Base-by-base conservation (phyloP, 2,113 vertebrate species). In the Struthidea cinerea region DNA sequence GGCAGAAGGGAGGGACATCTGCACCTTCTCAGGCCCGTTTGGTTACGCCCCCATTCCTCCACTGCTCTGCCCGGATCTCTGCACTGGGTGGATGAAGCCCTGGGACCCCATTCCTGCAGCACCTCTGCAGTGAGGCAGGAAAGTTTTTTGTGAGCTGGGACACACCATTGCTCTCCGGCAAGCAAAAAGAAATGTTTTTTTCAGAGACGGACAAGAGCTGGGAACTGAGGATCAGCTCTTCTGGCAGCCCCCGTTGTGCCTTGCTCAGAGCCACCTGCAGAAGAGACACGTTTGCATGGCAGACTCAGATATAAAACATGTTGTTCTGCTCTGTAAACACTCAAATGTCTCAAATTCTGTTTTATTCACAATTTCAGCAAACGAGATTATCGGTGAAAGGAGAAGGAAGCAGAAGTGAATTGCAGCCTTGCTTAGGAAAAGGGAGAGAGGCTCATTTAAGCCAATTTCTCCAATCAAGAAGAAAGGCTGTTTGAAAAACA, bases 1-100 rank as follows among this genome's bases (percentile, higher is more conserved):
- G 78, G 92, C 96, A 95, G 92, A 93, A 92, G 93, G 91, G 93
- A 96, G 76, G 84, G 67, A 81, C 93, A 96, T 39, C 94, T 97
- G 94, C 93, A 90, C 85, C 82, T 77, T 93, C 84, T 6, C 68
- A 11, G 81, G 84, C 74, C 83, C 2, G 26, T 20, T 16, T 49
- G 60, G 6, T 39, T 71, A 0, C 57, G 39, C 44, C 71, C 47
- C 75, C 47, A 0, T 52, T 50, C 61, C 68, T 37, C 68, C 55
- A 76, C 42, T 26, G 68, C 76, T 81, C 91, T 87, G 79, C 64
- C 55, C 64, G 8, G 6, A 15, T 55, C 56, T 39, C 2, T 24
- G 57, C 89, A 1, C 46, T 18, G 4, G n/a, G 37, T 2, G 7
- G 35, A 11, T 24, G 73, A 65, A 44, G 59, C 50, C 15, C 76